These are phyloP conservation scores for Anseranas semipalmata DNA, from an alignment of 2,113 vertebrate genomes.

Conservation along the genomic window DNA sequence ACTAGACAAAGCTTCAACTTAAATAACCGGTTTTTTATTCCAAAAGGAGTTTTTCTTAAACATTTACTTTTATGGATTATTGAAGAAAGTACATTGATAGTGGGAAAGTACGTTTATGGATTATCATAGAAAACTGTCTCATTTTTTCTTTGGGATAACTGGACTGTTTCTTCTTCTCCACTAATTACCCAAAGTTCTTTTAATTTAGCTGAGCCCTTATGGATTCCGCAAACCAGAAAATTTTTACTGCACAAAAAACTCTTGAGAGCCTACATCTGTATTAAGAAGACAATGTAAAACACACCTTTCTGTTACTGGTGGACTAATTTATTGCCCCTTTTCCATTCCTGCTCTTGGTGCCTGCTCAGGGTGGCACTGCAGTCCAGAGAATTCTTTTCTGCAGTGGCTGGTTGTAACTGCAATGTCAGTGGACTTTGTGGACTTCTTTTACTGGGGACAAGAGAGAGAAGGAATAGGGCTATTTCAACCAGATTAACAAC, in stretches of 20 bases:
- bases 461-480: not conserved
- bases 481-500: not conserved
- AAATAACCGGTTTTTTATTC: not conserved
- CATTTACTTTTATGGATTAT: not conserved
- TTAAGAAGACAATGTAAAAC: not conserved
- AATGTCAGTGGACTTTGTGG: not conserved
- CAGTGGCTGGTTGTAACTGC: not conserved
- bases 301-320: not conserved
- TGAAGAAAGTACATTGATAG: not conserved
- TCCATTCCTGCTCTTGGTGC: not conserved
- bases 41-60: not conserved
- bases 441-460: not conserved
- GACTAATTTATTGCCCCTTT: not conserved
- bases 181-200: not conserved
- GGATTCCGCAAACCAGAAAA: not conserved
- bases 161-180: not conserved
- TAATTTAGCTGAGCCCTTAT: not conserved
- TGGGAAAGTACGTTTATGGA: not conserved
- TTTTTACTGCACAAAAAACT: not conserved
- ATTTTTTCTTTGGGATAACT: not conserved
- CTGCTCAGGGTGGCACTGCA: conserved; percentile 59
- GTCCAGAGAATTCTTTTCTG: not conserved
- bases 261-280: not conserved
- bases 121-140: not conserved
- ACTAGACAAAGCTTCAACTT: not conserved